Conservation (phyloP, 2,113 vertebrate genomes). For the Prionailurus bengalensis region DNA sequence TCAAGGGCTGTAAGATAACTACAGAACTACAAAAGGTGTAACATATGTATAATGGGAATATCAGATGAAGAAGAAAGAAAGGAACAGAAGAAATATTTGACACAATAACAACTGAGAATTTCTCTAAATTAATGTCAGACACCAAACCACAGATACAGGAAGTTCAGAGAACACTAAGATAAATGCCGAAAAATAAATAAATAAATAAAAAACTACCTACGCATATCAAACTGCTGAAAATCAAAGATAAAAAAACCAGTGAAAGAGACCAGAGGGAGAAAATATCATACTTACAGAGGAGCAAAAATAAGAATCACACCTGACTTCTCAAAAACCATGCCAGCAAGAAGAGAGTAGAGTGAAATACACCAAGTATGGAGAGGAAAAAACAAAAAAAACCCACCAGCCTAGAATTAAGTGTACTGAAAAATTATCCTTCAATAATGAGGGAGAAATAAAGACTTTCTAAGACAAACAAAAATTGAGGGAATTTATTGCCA, state of each 20-base stretch:
- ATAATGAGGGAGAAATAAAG: background rate
- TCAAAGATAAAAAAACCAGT: background rate
- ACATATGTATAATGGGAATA: background rate
- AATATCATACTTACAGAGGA: background rate
- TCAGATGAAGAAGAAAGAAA: background rate
- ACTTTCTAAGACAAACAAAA: background rate
- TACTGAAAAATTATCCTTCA: background rate
- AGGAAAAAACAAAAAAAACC: background rate
- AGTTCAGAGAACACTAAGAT: background rate
- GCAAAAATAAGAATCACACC: background rate
- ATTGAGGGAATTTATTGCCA: background rate
- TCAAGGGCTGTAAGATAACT: background rate
- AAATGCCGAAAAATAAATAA: background rate
- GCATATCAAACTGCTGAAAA: background rate
- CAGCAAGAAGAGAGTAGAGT: background rate
- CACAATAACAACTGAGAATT: background rate
- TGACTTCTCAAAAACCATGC: background rate
- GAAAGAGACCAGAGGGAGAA: background rate
- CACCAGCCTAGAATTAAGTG: background rate
- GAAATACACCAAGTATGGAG: background rate
- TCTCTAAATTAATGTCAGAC: background rate
- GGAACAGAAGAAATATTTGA: background rate
- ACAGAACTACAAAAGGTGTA: background rate
- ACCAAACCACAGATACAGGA: background rate
- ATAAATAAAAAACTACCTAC: background rate